Base-by-base conservation (phyloP, 2,113 vertebrate species). In the Madoqua kirkii region DNA sequence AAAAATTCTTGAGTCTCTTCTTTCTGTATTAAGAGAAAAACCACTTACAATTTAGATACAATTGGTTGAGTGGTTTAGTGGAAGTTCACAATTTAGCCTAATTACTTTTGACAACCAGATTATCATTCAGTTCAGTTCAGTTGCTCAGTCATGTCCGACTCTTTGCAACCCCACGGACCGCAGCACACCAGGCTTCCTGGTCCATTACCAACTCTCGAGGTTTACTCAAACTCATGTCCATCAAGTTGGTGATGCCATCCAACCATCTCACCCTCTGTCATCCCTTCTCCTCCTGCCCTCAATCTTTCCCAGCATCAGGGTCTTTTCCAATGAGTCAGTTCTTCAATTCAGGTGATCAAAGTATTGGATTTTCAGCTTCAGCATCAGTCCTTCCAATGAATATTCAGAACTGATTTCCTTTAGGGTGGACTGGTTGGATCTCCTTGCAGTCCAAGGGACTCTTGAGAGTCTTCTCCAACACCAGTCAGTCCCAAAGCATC, bases 81-180 rank as follows among this genome's bases (percentile, higher is more conserved):
- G n/a, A 92, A 36, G 21, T 50, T 97, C 31, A 54, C 33, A 88
- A 19, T 59, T 86, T 86, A 78, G 16, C 27, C 85, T 55, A 54
- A 21, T 76, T 92, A 55, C 16, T 79, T 71, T 90, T 14, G 21
- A 74, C 54, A 64, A 71, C 91, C 74, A 96, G 78, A 60, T 83
- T 94, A 92, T 60, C 45, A 92, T 71, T 71, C n/a, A 23, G 19
- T 40, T 23, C 67, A 40, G 67, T 23, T 71, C 67, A 71, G 67
- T 71, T 71, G 67, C n/a, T 40, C n/a, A 71, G n/a, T 71, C 19
- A 23, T 23, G 5, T 23, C n/a, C 5, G 1, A 40, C 19, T 40
- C 19, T 71, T 71, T 40, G 19, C 0, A 0, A 71, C 67, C 10
- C 19, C n/a, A n/a, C 23, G 67, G 67, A 23, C n/a, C 1, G 0